These are phyloP conservation scores for Papilio machaon DNA, from an alignment of 1,140 invertebrate genomes.

Conservation along the genomic window DNA sequence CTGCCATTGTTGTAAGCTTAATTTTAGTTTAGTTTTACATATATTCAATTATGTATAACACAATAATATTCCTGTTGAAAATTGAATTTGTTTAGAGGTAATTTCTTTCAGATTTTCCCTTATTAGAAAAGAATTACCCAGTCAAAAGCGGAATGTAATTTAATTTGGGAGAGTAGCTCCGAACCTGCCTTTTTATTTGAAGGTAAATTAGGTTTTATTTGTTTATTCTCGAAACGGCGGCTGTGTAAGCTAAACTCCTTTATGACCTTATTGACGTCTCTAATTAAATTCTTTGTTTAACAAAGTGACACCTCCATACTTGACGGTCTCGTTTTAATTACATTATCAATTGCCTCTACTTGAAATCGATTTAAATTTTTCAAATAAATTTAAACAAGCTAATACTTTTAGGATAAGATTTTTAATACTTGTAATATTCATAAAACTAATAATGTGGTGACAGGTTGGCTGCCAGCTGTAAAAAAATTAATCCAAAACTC, in stretches of 20 bases:
- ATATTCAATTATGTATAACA: not conserved
- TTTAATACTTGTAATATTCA: no score
- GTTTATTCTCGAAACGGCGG: slow-evolving; percentile 1
- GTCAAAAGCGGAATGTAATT: slow-evolving; percentile 24
- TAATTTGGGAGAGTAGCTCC: slow-evolving; percentile 22
- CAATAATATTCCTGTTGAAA: slow-evolving; percentile 5
- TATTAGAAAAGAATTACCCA: slow-evolving; percentile 24
- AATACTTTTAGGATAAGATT: no score
- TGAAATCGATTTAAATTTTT: not conserved
- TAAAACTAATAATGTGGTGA: no score
- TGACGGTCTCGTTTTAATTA: not conserved
- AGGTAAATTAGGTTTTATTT: slow-evolving; percentile 24
- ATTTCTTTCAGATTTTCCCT: slow-evolving; percentile 17
- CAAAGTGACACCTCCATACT: not conserved
- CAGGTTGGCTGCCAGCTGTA: no score
- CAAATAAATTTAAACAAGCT: not conserved
- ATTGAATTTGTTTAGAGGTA: slow-evolving; percentile 21
- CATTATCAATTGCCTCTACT: not conserved
- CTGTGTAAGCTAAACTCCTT: not conserved
- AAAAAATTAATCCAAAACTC: no score
- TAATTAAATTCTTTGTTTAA: not conserved
- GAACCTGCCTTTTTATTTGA: slow-evolving; percentile 16
- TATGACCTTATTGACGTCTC: not conserved
- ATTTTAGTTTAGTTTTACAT: not conserved
- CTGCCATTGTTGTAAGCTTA: not conserved